Evolutionary conservation across 1,140 invertebrate species (phyloP).

Genomic region (Drosophila neocordata): DNA sequence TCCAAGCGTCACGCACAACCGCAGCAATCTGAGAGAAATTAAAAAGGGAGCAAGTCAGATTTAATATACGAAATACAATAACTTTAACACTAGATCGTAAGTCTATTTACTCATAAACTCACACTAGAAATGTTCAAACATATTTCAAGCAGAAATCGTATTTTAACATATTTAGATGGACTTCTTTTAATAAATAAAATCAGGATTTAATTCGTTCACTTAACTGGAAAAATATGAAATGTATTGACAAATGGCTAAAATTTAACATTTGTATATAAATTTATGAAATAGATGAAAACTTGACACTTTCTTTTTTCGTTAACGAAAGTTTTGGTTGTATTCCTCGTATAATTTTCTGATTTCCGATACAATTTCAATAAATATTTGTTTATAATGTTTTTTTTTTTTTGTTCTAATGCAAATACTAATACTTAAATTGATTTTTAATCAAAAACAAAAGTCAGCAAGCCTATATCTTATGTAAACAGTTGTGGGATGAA

Average conservation of each 20-base stretch:
- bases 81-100: conserved; percentile 61
- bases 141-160: background rate
- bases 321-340: too few relatives aligned
- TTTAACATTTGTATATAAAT: conserved; percentile 5
- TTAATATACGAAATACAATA: conserved; percentile 27
- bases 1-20: conserved; percentile 55
- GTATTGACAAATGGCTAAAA: conserved; percentile 7
- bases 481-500: background rate
- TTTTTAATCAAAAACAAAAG: background rate
- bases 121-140: background rate
- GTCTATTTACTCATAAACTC: conserved; percentile 4
- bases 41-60: background rate
- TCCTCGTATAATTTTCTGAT: too few relatives aligned
- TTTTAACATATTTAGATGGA: background rate
- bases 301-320: background rate
- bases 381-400: too few relatives aligned
- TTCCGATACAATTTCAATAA: too few relatives aligned
- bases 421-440: too few relatives aligned
- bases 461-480: background rate
- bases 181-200: background rate
- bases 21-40: conserved; percentile 29
- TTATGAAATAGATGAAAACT: background rate
- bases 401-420: too few relatives aligned
- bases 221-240: background rate
- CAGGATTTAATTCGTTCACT: background rate